Conservation (phyloP, 2,113 vertebrate genomes). For the Spea multiplicata region DNA sequence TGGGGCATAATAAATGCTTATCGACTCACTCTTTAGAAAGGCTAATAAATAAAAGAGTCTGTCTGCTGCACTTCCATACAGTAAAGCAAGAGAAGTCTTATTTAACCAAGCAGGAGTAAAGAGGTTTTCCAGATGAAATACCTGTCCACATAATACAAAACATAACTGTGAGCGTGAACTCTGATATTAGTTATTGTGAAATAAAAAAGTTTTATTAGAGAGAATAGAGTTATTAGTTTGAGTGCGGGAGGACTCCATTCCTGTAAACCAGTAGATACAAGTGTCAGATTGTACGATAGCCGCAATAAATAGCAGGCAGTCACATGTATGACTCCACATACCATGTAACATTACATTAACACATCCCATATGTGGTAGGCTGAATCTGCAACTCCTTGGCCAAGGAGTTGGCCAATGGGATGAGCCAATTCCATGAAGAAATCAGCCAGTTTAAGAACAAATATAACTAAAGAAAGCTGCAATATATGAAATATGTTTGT, state of each 20-base stretch:
- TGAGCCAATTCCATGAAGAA: too few species aligned
- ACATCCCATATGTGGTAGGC: not conserved
- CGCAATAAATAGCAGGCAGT: too few species aligned
- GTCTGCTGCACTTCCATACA: constrained; percentile 16
- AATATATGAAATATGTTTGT: too few species aligned
- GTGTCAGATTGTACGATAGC: too few species aligned
- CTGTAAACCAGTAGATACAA: too few species aligned
- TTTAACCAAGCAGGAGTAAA: constrained; percentile 20
- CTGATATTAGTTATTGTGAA: constrained; percentile 31
- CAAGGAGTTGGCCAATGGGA: too few species aligned
- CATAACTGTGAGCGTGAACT: constrained; percentile 27
- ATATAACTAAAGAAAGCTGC: too few species aligned
- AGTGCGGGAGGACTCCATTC: not conserved
- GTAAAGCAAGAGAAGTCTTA: constrained; percentile 17
- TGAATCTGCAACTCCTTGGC: too few species aligned
- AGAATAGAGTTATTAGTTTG: constrained; percentile 39
- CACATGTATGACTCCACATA: not conserved
- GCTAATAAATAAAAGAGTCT: constrained; percentile 38
- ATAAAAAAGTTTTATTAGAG: constrained; percentile 37
- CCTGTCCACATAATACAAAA: constrained; percentile 24
- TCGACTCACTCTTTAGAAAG: constrained; percentile 45
- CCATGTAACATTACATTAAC: not conserved
- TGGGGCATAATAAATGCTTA: constrained; percentile 45
- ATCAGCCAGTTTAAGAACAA: too few species aligned
- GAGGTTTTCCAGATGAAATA: constrained; percentile 39